Conservation (phyloP, 2,888 invertebrate genomes). For the Aricia artaxerxes region DNA sequence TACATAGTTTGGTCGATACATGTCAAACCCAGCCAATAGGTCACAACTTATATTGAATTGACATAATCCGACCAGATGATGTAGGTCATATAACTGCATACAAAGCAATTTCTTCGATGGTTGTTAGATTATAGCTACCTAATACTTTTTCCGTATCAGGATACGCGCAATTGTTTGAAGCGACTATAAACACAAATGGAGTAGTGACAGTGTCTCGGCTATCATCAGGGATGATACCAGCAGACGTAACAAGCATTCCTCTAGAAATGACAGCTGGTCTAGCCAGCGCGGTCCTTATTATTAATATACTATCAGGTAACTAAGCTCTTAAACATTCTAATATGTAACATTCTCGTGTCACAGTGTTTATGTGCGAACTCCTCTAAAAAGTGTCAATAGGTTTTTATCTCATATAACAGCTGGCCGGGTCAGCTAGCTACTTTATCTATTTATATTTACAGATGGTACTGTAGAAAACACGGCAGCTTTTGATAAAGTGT, state of each 20-base stretch:
- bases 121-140: no score
- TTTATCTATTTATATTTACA: not conserved
- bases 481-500: constrained; percentile 54
- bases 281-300: not conserved
- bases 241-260: not conserved
- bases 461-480: constrained; percentile 35
- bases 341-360: no score
- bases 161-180: not conserved
- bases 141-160: not conserved
- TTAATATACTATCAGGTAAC: not conserved
- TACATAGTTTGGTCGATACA: no score
- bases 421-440: no score
- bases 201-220: not conserved
- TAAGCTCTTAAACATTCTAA: not conserved
- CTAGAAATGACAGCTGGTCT: not conserved
- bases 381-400: no score
- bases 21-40: no score
- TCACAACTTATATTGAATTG: no score
- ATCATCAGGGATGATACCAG: not conserved
- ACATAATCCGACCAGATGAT: no score
- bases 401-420: no score
- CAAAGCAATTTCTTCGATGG: not conserved
- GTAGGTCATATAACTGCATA: no score
- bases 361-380: no score
- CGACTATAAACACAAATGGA: not conserved